A percentile compares a stretch with the other conserved stretches of the same genome.
Conservation (phyloP, 2,888 invertebrate species). For the Blastobasis lacticolella region DNA sequence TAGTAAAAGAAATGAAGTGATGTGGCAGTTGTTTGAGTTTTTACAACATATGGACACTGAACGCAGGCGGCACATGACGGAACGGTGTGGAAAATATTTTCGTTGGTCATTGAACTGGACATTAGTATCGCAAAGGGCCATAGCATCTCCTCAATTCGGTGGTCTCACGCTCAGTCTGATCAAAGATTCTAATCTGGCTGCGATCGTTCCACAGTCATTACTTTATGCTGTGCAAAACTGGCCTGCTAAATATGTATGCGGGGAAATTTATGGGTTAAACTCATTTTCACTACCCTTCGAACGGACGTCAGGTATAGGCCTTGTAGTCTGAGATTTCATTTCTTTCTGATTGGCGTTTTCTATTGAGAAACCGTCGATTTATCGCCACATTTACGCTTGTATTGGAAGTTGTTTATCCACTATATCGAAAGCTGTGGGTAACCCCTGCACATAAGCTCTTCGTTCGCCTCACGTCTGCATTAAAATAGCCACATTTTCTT, state of each 20-base stretch:
- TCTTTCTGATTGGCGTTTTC: background rate
- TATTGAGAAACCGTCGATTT: background rate
- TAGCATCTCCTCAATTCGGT: too few relatives aligned
- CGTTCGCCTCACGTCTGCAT: too few relatives aligned
- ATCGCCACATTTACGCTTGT: constrained; percentile 2
- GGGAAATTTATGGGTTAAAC: background rate
- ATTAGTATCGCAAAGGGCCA: too few relatives aligned
- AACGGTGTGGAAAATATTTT: too few relatives aligned
- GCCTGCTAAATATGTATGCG: constrained; percentile 5
- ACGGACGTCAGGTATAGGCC: background rate
- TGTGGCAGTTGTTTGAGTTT: too few relatives aligned
- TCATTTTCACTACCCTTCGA: background rate
- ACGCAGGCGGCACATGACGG: too few relatives aligned
- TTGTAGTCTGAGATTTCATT: constrained; percentile 7
- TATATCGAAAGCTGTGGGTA: too few relatives aligned
- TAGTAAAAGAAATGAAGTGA: too few relatives aligned
- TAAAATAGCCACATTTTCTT: too few relatives aligned
- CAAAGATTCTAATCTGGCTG: constrained; percentile 1
- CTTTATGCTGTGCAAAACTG: constrained; percentile 1
- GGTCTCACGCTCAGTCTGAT: background rate
- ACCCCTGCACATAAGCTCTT: too few relatives aligned
- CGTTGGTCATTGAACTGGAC: too few relatives aligned
- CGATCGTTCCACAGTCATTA: constrained; percentile 3
- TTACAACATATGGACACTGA: too few relatives aligned
- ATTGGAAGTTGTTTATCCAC: background rate